Evolutionary conservation across 2,113 vertebrate species (phyloP).

Genomic region (Sylvietta virens): DNA sequence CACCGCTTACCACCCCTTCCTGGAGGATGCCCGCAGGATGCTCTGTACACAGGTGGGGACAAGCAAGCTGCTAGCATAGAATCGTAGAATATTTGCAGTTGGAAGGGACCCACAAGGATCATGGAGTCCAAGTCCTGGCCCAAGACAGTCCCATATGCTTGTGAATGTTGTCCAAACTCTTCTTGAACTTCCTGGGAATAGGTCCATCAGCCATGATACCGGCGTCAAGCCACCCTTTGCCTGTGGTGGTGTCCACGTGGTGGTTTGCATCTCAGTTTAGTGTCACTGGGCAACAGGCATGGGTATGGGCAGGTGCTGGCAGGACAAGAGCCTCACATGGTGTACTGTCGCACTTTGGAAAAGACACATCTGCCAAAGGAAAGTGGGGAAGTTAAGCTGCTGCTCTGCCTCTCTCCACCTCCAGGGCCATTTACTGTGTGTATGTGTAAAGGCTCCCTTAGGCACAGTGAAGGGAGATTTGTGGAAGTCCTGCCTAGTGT

Average conservation of each 20-base stretch:
- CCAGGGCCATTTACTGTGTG: neutral
- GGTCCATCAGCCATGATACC: neutral
- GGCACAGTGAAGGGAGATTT: neutral
- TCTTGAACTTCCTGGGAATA: neutral
- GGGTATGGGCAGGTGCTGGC: neutral
- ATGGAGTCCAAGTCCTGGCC: neutral
- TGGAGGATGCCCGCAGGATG: neutral
- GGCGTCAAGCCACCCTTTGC: neutral
- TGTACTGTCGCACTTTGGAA: neutral
- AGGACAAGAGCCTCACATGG: rapidly evolving
- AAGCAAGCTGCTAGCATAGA: neutral
- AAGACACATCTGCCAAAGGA: neutral
- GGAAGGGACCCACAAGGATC: neutral
- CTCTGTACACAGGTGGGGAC: too few species aligned
- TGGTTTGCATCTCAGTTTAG: neutral
- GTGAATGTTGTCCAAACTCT: neutral
- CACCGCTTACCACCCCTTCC: too few species aligned
- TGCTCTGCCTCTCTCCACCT: neutral
- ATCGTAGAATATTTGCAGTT: neutral
- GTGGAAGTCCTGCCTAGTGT: neutral
- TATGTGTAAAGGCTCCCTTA: neutral
- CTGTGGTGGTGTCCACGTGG: neutral
- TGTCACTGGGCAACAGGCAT: rapidly evolving
- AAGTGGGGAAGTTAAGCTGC: neutral
- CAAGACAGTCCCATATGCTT: neutral